Conservation (phyloP, 2,113 vertebrate genomes). For the Taurulus bubalis region DNA sequence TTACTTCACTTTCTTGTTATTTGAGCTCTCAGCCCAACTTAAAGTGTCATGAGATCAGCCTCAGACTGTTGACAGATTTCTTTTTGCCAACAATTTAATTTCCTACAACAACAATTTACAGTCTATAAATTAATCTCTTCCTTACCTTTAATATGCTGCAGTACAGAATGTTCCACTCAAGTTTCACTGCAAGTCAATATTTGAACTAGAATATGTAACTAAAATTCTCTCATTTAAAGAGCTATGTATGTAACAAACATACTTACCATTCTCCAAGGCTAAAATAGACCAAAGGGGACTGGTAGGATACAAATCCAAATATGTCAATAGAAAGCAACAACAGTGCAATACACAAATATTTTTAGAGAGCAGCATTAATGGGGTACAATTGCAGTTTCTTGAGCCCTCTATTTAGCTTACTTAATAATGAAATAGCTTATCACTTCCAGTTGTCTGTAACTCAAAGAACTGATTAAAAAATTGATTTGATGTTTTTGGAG, state of each 20-base stretch:
- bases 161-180: neutral
- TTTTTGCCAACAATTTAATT: conserved; percentile 40
- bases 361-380: conserved; percentile 1
- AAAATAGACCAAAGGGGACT: conserved; percentile 61
- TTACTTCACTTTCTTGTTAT: conserved; percentile 84
- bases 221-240: conserved; percentile 17
- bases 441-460: neutral
- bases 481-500: conserved; percentile 13
- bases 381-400: neutral
- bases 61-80: conserved; percentile 65
- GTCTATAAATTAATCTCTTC: neutral
- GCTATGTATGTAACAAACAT: conserved; percentile 68
- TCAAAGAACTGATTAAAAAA: conserved; percentile 1
- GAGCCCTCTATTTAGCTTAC: neutral
- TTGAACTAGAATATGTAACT: conserved; percentile 1
- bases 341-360: neutral
- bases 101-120: conserved; percentile 22
- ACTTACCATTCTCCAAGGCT: conserved; percentile 51
- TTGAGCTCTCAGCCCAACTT: conserved; percentile 66
- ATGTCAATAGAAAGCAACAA: conserved; percentile 1
- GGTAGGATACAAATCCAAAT: conserved; percentile 15
- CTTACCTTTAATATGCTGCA: neutral
- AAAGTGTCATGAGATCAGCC: conserved; percentile 67
- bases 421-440: conserved; percentile 7
- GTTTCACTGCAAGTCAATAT: neutral